These are phyloP conservation scores for Odontomyia ornata DNA, from an alignment of 2,888 invertebrate genomes.

Conservation along the genomic window DNA sequence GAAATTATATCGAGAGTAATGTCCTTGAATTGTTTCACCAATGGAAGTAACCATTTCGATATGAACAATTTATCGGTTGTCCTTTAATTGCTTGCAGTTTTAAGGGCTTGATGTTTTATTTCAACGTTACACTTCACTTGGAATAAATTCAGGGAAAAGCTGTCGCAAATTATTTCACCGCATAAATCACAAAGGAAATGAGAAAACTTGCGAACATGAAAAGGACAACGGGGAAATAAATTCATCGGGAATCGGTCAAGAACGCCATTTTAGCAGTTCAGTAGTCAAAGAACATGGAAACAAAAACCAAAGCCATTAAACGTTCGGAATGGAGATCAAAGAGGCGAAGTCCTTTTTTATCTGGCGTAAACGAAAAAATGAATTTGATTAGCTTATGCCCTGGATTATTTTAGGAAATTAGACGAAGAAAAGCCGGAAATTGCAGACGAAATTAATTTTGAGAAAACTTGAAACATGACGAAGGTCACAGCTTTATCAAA, in stretches of 20 bases:
- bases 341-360: neutral
- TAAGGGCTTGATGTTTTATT: neutral
- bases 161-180: no score
- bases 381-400: conserved; percentile 31
- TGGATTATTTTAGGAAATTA: conserved; percentile 26
- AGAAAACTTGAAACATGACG: neutral
- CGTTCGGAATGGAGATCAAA: neutral
- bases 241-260: neutral
- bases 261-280: neutral
- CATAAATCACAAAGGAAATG: conserved; percentile 18
- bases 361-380: neutral
- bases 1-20: no score
- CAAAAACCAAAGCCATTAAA: neutral
- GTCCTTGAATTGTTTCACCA: no score
- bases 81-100: neutral
- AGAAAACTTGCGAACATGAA: conserved; percentile 4
- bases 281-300: no score
- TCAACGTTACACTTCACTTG: no score
- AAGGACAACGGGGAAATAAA: neutral
- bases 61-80: neutral
- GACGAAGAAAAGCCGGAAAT: conserved; percentile 6
- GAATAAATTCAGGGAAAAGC: no score
- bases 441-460: conserved; percentile 25
- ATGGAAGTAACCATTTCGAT: no score
- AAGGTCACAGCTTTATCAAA: neutral